Conservation (phyloP, 1,140 invertebrate species). For the Listronotus oregonensis region DNA sequence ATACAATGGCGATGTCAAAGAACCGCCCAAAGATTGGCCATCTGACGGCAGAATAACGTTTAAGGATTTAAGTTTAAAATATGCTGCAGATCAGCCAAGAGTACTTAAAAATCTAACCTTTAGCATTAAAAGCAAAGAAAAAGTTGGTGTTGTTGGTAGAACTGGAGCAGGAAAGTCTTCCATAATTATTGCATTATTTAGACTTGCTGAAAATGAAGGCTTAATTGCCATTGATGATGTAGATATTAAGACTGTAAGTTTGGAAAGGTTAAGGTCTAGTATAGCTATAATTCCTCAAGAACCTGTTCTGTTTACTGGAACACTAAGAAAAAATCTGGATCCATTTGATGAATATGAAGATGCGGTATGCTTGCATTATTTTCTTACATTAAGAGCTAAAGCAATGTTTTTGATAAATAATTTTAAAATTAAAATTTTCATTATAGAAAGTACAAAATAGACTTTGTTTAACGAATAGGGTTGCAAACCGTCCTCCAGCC, state of each 20-base stretch:
- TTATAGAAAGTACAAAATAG: no score
- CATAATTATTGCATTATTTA: constrained; percentile 72
- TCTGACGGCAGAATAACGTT: constrained; percentile 40
- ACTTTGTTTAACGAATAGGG: no score
- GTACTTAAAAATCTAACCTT: constrained; percentile 70
- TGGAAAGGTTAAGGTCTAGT: constrained; percentile 65
- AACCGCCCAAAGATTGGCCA: constrained; percentile 45
- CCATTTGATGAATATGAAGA: constrained; percentile 60
- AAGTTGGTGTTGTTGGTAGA: constrained; percentile 66
- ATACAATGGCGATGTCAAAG: constrained; percentile 54
- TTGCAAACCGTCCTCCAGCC: no score
- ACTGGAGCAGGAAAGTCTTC: constrained; percentile 74
- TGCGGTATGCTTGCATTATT: constrained; percentile 66
- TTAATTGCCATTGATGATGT: constrained; percentile 66
- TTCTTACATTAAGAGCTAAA: no score
- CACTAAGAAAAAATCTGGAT: constrained; percentile 69
- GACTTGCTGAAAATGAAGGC: constrained; percentile 70
- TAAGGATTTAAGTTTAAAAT: constrained; percentile 67
- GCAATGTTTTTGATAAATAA: no score
- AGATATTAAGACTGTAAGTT: constrained; percentile 56
- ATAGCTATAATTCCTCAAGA: constrained; percentile 77
- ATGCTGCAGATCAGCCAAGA: constrained; percentile 66
- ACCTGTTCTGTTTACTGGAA: constrained; percentile 72
- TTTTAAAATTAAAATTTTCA: no score
- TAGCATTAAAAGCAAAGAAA: constrained; percentile 65